phyloP scores from a whole-genome alignment of 1,140 invertebrate genomes.

The Thaumetopoea pityocampa region DNA sequence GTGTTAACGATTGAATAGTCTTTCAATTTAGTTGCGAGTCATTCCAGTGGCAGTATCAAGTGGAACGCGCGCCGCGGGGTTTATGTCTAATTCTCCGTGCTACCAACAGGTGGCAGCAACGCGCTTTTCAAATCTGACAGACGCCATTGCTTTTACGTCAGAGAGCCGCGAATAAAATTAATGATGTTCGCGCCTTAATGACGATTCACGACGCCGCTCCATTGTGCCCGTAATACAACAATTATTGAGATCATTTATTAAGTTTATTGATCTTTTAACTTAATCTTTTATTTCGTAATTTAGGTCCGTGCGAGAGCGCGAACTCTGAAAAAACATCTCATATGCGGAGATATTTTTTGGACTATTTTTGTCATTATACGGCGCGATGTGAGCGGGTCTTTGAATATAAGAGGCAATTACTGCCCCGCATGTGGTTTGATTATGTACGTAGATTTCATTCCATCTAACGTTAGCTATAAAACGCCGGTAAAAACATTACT shows the following conservation, averaged over 20 bases:
- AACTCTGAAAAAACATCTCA: conserved; percentile 73
- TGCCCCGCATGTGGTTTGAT: conserved; percentile 74
- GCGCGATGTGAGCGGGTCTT: conserved; percentile 71
- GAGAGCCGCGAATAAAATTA: conserved; percentile 74
- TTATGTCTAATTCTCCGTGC: conserved; percentile 68
- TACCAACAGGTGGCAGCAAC: conserved; percentile 72
- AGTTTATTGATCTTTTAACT: conserved; percentile 76
- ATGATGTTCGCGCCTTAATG: conserved; percentile 75
- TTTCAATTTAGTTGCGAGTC: conserved; percentile 48
- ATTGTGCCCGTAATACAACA: conserved; percentile 75
- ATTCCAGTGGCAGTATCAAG: conserved; percentile 69
- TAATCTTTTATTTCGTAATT: conserved; percentile 77
- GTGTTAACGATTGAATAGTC: conserved; percentile 21
- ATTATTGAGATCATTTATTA: conserved; percentile 77
- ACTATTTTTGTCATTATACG: conserved; percentile 76
- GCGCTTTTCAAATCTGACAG: conserved; percentile 72
- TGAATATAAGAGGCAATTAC: conserved; percentile 75
- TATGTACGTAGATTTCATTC: conserved; percentile 68
- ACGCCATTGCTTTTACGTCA: conserved; percentile 72
- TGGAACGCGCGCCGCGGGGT: conserved; percentile 58
- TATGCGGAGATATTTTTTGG: conserved; percentile 72
- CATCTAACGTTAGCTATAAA: conserved; percentile 65
- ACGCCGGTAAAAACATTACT: conserved; percentile 66
- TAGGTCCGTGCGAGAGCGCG: conserved; percentile 69
- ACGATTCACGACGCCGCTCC: conserved; percentile 73